A percentile compares a stretch with the other conserved stretches of the same genome.
These are phyloP conservation scores for Entomyzon cyanotis DNA, from an alignment of 2,113 vertebrate species.

Conservation along the genomic window DNA sequence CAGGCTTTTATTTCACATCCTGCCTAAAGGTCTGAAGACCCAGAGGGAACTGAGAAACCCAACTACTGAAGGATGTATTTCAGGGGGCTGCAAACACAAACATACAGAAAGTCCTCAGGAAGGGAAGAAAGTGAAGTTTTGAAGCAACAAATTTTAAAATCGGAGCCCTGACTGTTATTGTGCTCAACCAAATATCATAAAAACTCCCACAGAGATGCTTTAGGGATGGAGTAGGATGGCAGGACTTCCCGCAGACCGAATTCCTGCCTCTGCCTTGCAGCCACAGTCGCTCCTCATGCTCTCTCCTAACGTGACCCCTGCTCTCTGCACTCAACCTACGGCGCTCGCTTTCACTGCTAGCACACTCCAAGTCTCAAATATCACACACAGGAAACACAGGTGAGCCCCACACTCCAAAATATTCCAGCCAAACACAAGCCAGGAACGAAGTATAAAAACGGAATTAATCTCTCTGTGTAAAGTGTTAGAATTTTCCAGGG, in stretches of 20 bases:
- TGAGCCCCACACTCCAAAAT: neutral
- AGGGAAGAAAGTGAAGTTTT: neutral
- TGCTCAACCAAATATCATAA: neutral
- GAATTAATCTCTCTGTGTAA: neutral
- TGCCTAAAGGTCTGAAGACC: neutral
- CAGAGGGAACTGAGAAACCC: neutral
- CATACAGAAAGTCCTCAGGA: neutral
- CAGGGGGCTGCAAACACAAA: neutral
- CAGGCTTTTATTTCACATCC: neutral
- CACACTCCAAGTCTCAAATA: neutral
- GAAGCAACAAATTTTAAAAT: neutral
- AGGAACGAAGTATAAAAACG: accelerated
- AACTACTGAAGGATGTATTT: neutral
- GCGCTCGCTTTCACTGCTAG: neutral
- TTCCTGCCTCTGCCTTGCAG: neutral
- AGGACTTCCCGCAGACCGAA: neutral
- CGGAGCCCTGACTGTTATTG: neutral
- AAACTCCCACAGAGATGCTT: neutral
- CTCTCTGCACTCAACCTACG: neutral
- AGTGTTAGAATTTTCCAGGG: neutral
- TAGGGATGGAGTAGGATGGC: neutral
- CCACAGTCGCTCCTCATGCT: neutral
- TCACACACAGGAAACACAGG: neutral
- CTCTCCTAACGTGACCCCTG: neutral
- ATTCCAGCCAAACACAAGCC: neutral